A percentile compares a stretch with the other conserved stretches of the same genome.
Conservation (phyloP, 2,888 invertebrate genomes). For the Lamellibrachia columna region DNA sequence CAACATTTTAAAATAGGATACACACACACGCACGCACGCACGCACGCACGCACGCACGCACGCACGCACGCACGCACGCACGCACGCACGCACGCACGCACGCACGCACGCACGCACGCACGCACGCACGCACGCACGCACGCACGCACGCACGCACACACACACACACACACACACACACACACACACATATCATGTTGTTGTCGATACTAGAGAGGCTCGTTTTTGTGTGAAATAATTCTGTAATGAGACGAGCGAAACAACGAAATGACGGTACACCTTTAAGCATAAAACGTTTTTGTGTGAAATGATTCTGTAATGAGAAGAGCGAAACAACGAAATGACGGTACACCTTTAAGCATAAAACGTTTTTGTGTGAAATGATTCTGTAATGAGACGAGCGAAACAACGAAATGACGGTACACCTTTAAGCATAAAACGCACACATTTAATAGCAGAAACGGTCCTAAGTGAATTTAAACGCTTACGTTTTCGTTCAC, state of each 20-base stretch:
- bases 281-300: neutral
- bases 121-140: neutral
- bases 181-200: neutral
- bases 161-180: neutral
- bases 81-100: neutral
- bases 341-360: too few species aligned
- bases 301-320: too few species aligned
- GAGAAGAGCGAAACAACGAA: too few species aligned
- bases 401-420: too few species aligned
- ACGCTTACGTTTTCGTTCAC: neutral
- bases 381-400: too few species aligned
- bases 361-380: neutral
- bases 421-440: neutral
- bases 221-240: neutral
- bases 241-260: too few species aligned
- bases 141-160: neutral
- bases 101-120: neutral
- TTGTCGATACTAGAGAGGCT: neutral
- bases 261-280: too few species aligned
- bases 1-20: too few species aligned
- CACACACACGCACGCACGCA: neutral
- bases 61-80: neutral
- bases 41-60: neutral
- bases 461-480: neutral
- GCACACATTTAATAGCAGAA: neutral